Percentiles rank a stretch among this genome's conserved stretches.
Conservation (phyloP, 2,113 vertebrate species). For the Speoplatyrhinus poulsoni region DNA sequence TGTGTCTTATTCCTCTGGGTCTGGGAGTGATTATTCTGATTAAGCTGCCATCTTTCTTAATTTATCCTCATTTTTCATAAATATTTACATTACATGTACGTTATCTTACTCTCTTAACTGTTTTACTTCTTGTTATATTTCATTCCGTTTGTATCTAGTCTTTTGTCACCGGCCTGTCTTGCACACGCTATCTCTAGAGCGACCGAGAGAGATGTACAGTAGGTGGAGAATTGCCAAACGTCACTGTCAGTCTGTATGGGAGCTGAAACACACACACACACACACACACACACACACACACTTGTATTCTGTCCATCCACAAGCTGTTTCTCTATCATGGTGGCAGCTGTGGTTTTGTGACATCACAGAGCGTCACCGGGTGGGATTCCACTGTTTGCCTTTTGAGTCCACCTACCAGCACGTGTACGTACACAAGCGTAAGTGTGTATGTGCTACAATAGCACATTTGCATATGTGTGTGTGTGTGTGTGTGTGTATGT, state of each 20-base stretch:
- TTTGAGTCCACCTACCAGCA: conserved; percentile 31
- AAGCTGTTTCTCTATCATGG: conserved; percentile 37
- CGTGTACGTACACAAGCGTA: conserved; percentile 15
- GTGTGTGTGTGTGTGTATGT: conserved; percentile 22
- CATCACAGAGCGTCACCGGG: conserved; percentile 40
- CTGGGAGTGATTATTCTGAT: conserved; percentile 58
- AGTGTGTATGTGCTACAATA: conserved; percentile 20
- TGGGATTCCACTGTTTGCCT: conserved; percentile 67
- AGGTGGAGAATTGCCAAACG: conserved; percentile 51
- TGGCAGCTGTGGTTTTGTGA: conserved; percentile 58
- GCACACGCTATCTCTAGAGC: not conserved
- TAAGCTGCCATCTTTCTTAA: conserved; percentile 29
- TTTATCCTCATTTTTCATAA: conserved; percentile 12
- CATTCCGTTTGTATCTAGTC: no score
- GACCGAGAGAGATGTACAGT: conserved; percentile 27
- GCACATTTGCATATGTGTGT: conserved; percentile 7
- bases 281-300: conserved; percentile 53
- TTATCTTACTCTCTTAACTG: no score
- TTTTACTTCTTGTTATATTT: no score
- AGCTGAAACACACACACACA: conserved; percentile 9
- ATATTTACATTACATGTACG: no score
- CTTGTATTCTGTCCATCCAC: conserved; percentile 50
- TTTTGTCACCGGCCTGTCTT: no score
- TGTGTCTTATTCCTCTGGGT: conserved; percentile 50
- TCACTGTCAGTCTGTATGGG: conserved; percentile 60